These are phyloP conservation scores for Thermophis baileyi DNA, from an alignment of 2,113 vertebrate species.

Conservation along the genomic window DNA sequence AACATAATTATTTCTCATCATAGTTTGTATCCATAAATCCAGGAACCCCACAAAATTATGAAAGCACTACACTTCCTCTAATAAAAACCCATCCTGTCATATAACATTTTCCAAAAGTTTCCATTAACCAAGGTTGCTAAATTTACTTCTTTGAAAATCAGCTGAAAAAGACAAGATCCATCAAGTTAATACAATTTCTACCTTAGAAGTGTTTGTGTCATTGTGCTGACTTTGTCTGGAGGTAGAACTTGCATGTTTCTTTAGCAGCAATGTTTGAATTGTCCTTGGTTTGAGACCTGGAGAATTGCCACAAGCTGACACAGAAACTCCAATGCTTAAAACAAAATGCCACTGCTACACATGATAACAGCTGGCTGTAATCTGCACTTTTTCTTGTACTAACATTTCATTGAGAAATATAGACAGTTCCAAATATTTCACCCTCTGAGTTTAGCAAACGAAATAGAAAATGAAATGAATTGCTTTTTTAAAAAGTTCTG, in stretches of 20 bases:
- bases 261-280: constrained; percentile 12
- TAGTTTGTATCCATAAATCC: constrained; percentile 18
- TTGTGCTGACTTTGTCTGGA: constrained; percentile 7
- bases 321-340: background rate
- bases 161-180: constrained; percentile 8
- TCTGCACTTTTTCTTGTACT: constrained; percentile 35
- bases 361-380: constrained; percentile 44
- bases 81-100: background rate
- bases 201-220: constrained; percentile 1
- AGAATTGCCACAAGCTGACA: background rate
- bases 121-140: background rate
- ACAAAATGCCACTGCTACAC: background rate
- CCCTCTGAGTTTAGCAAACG: constrained; percentile 49
- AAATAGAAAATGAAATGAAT: constrained; percentile 51
- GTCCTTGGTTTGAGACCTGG: constrained; percentile 36
- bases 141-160: constrained; percentile 19
- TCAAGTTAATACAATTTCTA: background rate
- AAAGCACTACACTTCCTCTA: background rate
- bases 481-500: constrained; percentile 23
- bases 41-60: constrained; percentile 19
- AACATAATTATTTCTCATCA: background rate
- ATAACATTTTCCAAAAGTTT: constrained; percentile 3
- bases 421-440: constrained; percentile 55
- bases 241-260: background rate
- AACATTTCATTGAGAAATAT: constrained; percentile 60